A percentile compares a stretch with the other conserved stretches of the same genome.
These are phyloP conservation scores for Aphrophora alni DNA, from an alignment of 2,888 invertebrate species.

Conservation along the genomic window DNA sequence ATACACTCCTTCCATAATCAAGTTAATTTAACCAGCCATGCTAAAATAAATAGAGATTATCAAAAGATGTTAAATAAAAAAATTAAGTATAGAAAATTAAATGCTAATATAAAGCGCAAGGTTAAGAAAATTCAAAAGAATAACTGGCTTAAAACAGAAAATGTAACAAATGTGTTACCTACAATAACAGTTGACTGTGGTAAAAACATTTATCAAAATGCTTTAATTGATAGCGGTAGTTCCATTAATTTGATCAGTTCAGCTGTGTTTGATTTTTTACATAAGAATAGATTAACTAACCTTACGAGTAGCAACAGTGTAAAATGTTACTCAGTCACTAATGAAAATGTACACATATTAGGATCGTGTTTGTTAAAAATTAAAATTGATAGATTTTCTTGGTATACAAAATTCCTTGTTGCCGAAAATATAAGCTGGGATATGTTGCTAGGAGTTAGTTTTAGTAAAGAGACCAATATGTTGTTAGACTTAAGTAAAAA, in stretches of 20 bases:
- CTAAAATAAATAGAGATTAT: too few species aligned
- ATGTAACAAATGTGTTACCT: too few species aligned
- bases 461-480: neutral
- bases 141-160: too few species aligned
- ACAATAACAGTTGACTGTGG: too few species aligned
- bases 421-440: slow-evolving; percentile 1
- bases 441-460: neutral
- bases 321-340: neutral
- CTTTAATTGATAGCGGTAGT: slow-evolving; percentile 15
- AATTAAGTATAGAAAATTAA: too few species aligned
- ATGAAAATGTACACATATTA: neutral
- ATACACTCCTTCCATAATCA: too few species aligned
- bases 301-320: neutral
- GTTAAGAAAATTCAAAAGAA: too few species aligned
- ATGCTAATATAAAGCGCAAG: too few species aligned
- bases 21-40: too few species aligned
- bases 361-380: slow-evolving; percentile 11
- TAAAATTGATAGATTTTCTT: slow-evolving; percentile 7
- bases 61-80: too few species aligned
- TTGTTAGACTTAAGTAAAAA: neutral
- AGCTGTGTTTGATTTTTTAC: neutral
- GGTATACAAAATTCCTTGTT: neutral
- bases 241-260: neutral
- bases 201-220: neutral
- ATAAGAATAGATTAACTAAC: neutral